These are phyloP conservation scores for Coremacera marginata DNA, from an alignment of 2,888 invertebrate species.

Conservation along the genomic window DNA sequence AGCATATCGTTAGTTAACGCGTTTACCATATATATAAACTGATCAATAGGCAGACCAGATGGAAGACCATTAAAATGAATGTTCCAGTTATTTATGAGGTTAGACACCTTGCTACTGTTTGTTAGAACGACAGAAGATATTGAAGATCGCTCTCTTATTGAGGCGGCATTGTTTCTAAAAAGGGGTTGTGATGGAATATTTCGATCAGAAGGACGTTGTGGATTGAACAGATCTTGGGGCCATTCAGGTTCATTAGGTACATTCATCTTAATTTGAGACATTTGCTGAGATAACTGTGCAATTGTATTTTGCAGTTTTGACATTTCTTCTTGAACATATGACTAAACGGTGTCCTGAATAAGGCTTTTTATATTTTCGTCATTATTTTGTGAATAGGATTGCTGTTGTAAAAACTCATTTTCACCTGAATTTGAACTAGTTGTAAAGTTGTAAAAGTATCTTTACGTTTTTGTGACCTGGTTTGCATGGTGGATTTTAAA, in stretches of 20 bases:
- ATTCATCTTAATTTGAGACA: constrained; percentile 5
- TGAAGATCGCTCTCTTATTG: background rate
- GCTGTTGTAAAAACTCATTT: background rate
- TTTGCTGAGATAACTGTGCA: constrained; percentile 21
- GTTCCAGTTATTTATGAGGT: constrained; percentile 16
- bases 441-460: background rate
- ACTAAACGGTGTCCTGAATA: background rate
- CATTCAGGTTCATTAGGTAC: constrained; percentile 11
- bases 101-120: constrained; percentile 22
- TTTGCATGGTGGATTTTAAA: too few species aligned
- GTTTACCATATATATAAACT: constrained; percentile 40
- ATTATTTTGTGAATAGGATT: background rate
- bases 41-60: constrained; percentile 32
- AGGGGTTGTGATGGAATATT: background rate
- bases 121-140: constrained; percentile 7
- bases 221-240: background rate
- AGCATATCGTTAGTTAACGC: constrained; percentile 33
- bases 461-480: too few species aligned
- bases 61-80: background rate
- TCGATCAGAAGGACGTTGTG: background rate
- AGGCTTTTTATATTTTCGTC: background rate
- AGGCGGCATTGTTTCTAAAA: background rate
- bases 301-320: constrained; percentile 18
- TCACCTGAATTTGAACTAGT: background rate
- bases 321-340: background rate